phyloP scores from a whole-genome alignment of 2,888 invertebrate genomes.

The Caenorhabditis uteleia region DNA sequence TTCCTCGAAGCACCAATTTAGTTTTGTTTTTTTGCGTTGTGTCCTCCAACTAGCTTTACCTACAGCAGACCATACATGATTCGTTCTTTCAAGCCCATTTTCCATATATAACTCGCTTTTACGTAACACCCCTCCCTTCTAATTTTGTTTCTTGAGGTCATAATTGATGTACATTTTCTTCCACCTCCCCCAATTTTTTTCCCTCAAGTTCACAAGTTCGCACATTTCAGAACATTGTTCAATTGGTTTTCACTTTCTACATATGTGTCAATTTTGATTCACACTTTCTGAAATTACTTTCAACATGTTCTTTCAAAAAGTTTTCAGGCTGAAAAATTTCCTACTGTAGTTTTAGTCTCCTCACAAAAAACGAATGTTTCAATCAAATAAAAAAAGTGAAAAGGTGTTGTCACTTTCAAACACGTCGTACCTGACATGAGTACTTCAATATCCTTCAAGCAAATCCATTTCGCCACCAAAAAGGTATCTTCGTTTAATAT shows the following conservation, averaged over 20 bases:
- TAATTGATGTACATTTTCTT: no score
- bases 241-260: neutral
- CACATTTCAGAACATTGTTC: neutral
- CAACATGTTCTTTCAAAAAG: no score
- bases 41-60: no score
- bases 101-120: neutral
- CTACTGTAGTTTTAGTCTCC: neutral
- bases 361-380: neutral
- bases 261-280: no score
- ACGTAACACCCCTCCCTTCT: no score
- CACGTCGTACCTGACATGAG: slow-evolving; percentile 28
- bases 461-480: slow-evolving; percentile 36
- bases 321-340: neutral
- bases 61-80: no score
- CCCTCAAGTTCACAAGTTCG: neutral
- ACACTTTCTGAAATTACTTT: no score
- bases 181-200: no score
- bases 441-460: slow-evolving; percentile 25
- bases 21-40: neutral
- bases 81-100: neutral
- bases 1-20: no score
- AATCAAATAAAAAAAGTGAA: slow-evolving; percentile 26
- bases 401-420: slow-evolving; percentile 39
- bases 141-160: no score
- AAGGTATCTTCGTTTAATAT: slow-evolving; percentile 31